phyloP scores from a whole-genome alignment of 2,797 vertebrate species.

The Xiphophorus birchmanni region DNA sequence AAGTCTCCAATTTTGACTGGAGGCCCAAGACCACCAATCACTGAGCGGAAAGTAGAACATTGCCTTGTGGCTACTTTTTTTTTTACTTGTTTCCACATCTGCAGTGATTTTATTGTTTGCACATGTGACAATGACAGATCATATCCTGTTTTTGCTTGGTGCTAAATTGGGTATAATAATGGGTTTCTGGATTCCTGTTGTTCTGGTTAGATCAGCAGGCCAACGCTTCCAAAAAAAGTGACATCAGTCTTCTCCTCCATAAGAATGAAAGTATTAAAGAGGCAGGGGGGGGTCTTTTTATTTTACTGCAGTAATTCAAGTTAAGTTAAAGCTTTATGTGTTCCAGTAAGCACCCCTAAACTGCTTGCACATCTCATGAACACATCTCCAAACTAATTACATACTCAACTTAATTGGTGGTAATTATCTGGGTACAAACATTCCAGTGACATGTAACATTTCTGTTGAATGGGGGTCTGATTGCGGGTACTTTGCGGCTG shows the following conservation, averaged over 20 bases:
- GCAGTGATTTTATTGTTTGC: conserved; percentile 10
- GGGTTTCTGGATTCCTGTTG: not conserved
- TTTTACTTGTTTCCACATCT: not conserved
- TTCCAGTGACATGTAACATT: conserved; percentile 42
- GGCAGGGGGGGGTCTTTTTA: not conserved
- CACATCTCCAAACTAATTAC: conserved; percentile 46
- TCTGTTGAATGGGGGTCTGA: conserved; percentile 56
- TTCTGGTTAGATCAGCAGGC: too few relatives aligned
- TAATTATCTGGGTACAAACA: conserved; percentile 58
- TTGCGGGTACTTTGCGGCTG: conserved; percentile 47
- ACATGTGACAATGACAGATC: conserved; percentile 3
- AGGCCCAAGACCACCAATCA: conserved; percentile 11
- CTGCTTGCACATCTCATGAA: conserved; percentile 2
- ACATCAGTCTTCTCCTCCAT: not conserved
- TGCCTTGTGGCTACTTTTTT: conserved; percentile 2
- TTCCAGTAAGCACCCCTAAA: not conserved
- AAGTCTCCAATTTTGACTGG: not conserved
- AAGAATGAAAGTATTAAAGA: not conserved
- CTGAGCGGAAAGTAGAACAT: not conserved
- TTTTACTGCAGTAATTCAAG: not conserved
- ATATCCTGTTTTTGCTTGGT: conserved; percentile 5
- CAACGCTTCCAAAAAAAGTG: conserved; percentile 1
- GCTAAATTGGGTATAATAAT: not conserved
- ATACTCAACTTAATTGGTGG: conserved; percentile 32
- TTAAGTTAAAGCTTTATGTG: not conserved